Evolutionary conservation across 1,140 invertebrate genomes (phyloP), one percentile per base, ranked within the genome.

Genomic region (Drosophila bipectinata): DNA sequence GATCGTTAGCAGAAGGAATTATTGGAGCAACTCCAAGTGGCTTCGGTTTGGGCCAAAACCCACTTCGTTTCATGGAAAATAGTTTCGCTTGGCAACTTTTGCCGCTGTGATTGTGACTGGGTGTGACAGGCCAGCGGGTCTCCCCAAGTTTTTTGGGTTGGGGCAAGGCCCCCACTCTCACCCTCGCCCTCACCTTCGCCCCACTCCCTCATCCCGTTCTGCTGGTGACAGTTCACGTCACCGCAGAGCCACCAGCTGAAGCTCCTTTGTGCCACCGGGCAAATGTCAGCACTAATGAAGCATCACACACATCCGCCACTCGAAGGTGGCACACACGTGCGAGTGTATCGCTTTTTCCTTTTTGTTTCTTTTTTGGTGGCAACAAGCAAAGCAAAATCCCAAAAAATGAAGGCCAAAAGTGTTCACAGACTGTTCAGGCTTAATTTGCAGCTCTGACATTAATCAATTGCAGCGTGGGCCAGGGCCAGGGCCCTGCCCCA

Each of bases 271-370:
- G 64, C 47, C 24, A 60, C 63, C 63, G 44, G 44, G 44, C 44
- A 24, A 47, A 47, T 87, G 82, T 87, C 74, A 85, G 56, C 64
- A 61, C 74, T 87, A 85, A 85, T 82, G 82, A 85, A 87, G 64
- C 81, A 79, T 60, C 68, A 52, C 62, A 68, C 47, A 60, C 45
- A 72, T 54, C 41, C 28, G 41, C 44, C 49, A 49, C 55, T 47
- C 24, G 47, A 39, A 52, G 47, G 32, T 61, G 47, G 49, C 49
- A 54, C 18, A 26, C 18, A 53, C 63, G 18, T 53, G 48, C 37
- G 21, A 21, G 41, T 37, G 34, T 37, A 44, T 44, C 41, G 15
- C 14, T 44, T 15, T 37, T 37, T 37, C 9, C 9, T 37, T 12
- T 44, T 14, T 26, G 14, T 18, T 24, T 10, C 18, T 44, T 44